Percentiles rank a stretch among this genome's conserved stretches.
Evolutionary conservation across 2,113 vertebrate species (phyloP).

Genomic region (Sturnira hondurensis): DNA sequence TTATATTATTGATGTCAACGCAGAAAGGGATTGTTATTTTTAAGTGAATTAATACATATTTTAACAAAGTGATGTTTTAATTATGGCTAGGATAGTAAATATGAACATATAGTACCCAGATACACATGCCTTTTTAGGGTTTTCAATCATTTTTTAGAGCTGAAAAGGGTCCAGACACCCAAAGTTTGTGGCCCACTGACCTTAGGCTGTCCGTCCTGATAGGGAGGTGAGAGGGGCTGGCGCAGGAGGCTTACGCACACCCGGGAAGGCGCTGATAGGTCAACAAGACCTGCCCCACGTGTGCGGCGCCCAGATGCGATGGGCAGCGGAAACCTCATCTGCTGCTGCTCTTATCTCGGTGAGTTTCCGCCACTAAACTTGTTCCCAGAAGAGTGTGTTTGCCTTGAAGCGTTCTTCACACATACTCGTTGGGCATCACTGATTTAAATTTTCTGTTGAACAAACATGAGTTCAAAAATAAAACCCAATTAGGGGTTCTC

Average conservation of each 20-base stretch:
- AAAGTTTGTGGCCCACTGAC: neutral
- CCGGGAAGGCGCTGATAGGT: neutral
- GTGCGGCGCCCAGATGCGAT: neutral
- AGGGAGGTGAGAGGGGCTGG: no score
- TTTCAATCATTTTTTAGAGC: neutral
- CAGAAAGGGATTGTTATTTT: neutral
- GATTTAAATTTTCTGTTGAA: neutral
- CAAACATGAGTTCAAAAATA: neutral
- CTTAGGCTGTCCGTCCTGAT: neutral
- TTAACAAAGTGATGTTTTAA: neutral
- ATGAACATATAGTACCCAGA: neutral
- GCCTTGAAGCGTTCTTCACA: neutral
- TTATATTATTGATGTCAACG: neutral
- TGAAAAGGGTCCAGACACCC: neutral
- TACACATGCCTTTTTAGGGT: neutral
- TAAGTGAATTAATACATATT: neutral
- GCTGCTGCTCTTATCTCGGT: neutral
- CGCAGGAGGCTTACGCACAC: neutral
- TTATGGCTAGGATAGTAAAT: neutral
- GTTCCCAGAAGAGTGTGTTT: neutral
- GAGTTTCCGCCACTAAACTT: neutral
- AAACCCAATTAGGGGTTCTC: neutral
- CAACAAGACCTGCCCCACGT: neutral
- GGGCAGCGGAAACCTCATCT: neutral
- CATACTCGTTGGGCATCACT: neutral